Conservation (phyloP, 2,113 vertebrate species). For the Columba livia region DNA sequence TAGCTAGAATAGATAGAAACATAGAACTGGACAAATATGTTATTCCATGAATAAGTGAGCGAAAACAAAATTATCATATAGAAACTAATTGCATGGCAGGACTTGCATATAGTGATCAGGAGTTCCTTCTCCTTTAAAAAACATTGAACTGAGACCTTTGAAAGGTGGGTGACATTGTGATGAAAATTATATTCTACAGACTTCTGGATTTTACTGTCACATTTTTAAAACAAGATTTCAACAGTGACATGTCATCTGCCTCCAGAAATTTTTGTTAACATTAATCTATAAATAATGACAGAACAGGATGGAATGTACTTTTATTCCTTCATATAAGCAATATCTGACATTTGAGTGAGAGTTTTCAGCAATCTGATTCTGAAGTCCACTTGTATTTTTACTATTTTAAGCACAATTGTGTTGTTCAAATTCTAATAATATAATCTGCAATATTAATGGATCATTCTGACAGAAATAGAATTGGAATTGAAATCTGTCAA, state of each 20-base stretch:
- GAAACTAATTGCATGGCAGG: not conserved
- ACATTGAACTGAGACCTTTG: not conserved
- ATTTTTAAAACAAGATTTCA: conserved; percentile 32
- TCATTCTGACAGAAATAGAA: conserved; percentile 73
- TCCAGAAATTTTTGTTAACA: conserved; percentile 30
- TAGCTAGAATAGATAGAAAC: not conserved
- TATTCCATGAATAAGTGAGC: not conserved
- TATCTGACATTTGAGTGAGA: conserved; percentile 46
- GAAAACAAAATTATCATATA: not conserved
- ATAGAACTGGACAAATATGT: not conserved
- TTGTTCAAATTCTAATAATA: conserved; percentile 57
- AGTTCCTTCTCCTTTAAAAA: not conserved
- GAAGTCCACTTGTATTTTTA: conserved; percentile 30
- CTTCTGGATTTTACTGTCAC: conserved; percentile 25
- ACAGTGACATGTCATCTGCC: conserved; percentile 16
- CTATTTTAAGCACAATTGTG: conserved; percentile 5
- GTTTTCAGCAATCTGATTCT: conserved; percentile 29
- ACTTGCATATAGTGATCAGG: not conserved
- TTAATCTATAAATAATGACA: conserved; percentile 45
- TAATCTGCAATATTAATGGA: conserved; percentile 66
- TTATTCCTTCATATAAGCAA: conserved; percentile 13
- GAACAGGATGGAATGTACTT: conserved; percentile 3
- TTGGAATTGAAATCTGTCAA: conserved; percentile 72
- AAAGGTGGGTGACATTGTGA: not conserved
- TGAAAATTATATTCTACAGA: not conserved